These are phyloP conservation scores for Papilio polytes DNA, from an alignment of 1,140 invertebrate species.

Conservation along the genomic window DNA sequence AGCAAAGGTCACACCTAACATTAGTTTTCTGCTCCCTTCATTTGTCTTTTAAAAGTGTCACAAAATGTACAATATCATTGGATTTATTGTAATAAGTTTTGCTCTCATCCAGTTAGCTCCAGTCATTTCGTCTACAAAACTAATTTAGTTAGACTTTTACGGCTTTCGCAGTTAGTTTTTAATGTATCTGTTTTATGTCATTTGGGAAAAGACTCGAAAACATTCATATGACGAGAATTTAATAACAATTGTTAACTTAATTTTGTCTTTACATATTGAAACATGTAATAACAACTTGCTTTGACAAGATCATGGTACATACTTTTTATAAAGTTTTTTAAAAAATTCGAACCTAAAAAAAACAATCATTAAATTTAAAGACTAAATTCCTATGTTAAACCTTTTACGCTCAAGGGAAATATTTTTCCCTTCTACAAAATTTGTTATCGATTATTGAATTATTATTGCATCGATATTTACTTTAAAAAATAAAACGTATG, in stretches of 20 bases:
- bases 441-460: too few relatives aligned
- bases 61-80: slow-evolving; percentile 38
- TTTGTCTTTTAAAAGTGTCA: slow-evolving; percentile 39
- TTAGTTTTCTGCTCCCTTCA: slow-evolving; percentile 21
- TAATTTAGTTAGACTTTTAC: slow-evolving; percentile 36
- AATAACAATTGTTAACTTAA: neutral
- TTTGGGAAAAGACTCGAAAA: neutral
- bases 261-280: neutral
- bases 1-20: slow-evolving; percentile 27
- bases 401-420: too few relatives aligned
- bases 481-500: too few relatives aligned
- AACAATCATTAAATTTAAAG: too few relatives aligned
- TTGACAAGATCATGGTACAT: neutral
- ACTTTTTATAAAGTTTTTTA: too few relatives aligned
- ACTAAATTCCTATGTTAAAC: neutral
- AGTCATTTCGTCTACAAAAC: slow-evolving; percentile 31
- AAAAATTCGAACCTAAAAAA: too few relatives aligned
- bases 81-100: slow-evolving; percentile 35
- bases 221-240: slow-evolving; percentile 14
- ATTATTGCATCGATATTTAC: too few relatives aligned
- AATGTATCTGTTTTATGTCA: slow-evolving; percentile 40
- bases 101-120: slow-evolving; percentile 3
- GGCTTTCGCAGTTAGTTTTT: slow-evolving; percentile 37
- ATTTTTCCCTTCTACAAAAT: too few relatives aligned
- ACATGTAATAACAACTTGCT: neutral